Evolutionary conservation across 2,113 vertebrate species (phyloP).

Genomic region (Himantopus leucocephalus): DNA sequence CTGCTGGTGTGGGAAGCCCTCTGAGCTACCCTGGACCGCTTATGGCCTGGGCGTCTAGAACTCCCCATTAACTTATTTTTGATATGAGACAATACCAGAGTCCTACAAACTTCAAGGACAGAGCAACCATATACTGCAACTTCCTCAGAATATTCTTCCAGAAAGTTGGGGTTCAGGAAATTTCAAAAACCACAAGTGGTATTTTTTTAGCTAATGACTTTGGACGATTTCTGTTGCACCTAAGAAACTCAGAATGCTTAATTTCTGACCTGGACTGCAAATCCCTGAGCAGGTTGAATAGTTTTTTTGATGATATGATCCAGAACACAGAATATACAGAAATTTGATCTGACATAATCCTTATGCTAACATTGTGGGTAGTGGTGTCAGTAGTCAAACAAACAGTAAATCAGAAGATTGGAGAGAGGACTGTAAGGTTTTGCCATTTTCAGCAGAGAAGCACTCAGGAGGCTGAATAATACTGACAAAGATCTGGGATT

Average conservation of each 20-base stretch:
- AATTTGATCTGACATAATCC: neutral
- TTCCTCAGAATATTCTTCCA: neutral
- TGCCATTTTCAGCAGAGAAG: neutral
- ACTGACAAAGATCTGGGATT: neutral
- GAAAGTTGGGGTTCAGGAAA: neutral
- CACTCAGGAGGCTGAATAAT: neutral
- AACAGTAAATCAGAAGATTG: neutral
- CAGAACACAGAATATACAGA: neutral
- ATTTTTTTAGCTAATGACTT: neutral
- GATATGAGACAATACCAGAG: neutral
- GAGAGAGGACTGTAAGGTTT: neutral
- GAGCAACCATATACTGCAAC: neutral
- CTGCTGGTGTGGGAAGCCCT: fast-evolving
- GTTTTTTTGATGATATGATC: neutral
- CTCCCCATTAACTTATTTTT: neutral
- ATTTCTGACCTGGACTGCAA: neutral
- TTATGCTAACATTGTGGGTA: neutral
- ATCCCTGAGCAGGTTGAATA: neutral
- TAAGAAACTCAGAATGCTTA: neutral
- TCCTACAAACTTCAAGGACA: neutral
- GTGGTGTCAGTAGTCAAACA: neutral
- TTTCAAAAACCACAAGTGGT: neutral
- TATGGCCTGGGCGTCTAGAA: neutral
- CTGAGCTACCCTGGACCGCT: neutral
- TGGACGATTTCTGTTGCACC: neutral